These are phyloP conservation scores for human DNA, from an alignment of 2,113 vertebrate genomes.

Conservation along the genomic window GRCh38 chr15:63613001-63613500, in stretches of 20 bases:
- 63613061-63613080: conserved; percentile 14
- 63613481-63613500: background rate
- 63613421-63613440: background rate
- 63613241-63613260: background rate
- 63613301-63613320: background rate
- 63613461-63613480: background rate
- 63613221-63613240: background rate
- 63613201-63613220: background rate
- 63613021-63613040: background rate
- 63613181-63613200: conserved; percentile 19
- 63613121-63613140: background rate
- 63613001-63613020: background rate
- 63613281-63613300: background rate
- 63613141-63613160: background rate
- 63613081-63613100: background rate
- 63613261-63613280: background rate
- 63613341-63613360: background rate
- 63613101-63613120: background rate
- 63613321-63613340: accelerated
- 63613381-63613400: background rate
- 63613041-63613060: background rate
- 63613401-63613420: background rate
- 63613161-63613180: background rate
- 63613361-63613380: background rate
- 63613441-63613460: background rate